These are phyloP conservation scores for Galagoides demidoff DNA, from an alignment of 2,797 vertebrate genomes.

Conservation along the genomic window DNA sequence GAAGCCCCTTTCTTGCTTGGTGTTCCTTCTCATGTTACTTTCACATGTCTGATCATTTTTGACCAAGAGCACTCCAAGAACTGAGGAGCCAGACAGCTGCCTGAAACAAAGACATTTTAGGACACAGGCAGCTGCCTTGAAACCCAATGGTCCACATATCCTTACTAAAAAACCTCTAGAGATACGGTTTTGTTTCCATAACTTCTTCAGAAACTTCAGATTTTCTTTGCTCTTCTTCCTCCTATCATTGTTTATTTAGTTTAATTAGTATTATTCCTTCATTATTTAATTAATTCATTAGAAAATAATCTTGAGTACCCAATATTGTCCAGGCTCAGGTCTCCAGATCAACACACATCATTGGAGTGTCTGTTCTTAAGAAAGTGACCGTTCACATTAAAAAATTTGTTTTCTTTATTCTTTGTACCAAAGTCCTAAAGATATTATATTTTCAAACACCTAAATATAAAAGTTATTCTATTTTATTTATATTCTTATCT, in stretches of 20 bases:
- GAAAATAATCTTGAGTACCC: not conserved
- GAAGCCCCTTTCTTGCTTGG: too few species aligned
- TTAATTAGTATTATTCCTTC: not conserved
- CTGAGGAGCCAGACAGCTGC: too few species aligned
- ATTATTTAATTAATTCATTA: not conserved
- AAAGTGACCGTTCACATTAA: not conserved
- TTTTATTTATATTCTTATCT: conserved; percentile 6
- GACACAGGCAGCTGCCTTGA: too few species aligned
- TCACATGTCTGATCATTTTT: too few species aligned
- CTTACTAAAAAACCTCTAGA: not conserved
- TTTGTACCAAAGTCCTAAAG: not conserved
- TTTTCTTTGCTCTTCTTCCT: not conserved
- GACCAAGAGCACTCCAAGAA: too few species aligned
- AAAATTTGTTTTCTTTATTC: not conserved
- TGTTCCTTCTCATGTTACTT: too few species aligned
- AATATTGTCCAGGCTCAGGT: not conserved
- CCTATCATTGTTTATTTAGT: not conserved
- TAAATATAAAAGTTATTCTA: not conserved
- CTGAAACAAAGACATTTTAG: not conserved
- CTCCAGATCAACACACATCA: not conserved
- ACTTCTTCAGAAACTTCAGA: not conserved
- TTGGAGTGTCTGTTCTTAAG: not conserved
- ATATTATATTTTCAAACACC: not conserved
- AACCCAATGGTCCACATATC: not conserved
- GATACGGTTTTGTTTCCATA: not conserved